Evolutionary conservation across 2,888 invertebrate genomes (phyloP).

Genomic region (Caenorhabditis zanzibari): DNA sequence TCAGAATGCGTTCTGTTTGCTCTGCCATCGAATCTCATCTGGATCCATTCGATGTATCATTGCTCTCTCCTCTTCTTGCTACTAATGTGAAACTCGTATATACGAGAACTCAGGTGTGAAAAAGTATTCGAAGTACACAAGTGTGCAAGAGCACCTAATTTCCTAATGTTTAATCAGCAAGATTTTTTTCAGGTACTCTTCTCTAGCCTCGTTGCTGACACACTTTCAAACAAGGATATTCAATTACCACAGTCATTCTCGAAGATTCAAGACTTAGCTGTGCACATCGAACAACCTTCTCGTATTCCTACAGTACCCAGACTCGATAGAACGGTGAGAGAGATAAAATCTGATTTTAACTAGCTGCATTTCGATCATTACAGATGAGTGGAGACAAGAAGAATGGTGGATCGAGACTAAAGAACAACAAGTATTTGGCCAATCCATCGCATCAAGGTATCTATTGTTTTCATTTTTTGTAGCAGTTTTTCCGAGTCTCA

Average conservation of each 20-base stretch:
- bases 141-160: no score
- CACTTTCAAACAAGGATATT: constrained; percentile 66
- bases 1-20: constrained; percentile 44
- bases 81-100: constrained; percentile 70
- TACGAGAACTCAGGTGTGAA: constrained; percentile 68
- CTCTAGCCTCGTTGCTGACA: constrained; percentile 63
- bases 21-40: constrained; percentile 62
- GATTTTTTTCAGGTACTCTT: constrained; percentile 52
- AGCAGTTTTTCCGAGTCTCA: not conserved
- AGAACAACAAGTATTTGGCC: constrained; percentile 70
- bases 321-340: constrained; percentile 61
- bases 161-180: no score
- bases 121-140: not conserved
- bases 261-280: constrained; percentile 63
- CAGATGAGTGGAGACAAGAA: constrained; percentile 67
- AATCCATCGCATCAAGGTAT: constrained; percentile 66
- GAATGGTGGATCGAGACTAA: constrained; percentile 50
- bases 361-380: not conserved
- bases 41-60: constrained; percentile 74
- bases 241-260: constrained; percentile 62
- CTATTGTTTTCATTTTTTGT: not conserved
- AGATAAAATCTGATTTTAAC: not conserved
- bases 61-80: constrained; percentile 68
- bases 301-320: constrained; percentile 69
- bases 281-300: constrained; percentile 66